A percentile compares a stretch with the other conserved stretches of the same genome.
Conservation (phyloP, 1,140 invertebrate genomes). For the Aricia agestis region DNA sequence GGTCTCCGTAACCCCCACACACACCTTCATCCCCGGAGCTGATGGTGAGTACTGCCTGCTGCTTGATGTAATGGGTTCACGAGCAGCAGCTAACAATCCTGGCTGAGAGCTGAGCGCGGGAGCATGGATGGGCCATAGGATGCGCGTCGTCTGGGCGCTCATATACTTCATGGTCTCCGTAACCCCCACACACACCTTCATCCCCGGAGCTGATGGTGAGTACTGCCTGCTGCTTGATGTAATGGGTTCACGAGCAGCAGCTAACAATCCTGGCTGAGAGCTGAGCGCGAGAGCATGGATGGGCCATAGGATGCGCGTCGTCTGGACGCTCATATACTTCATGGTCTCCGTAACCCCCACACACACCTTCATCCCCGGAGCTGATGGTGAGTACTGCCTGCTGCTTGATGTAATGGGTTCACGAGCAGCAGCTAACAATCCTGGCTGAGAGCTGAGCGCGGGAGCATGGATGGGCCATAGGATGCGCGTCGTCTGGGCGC, state of each 20-base stretch:
- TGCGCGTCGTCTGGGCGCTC: constrained; percentile 10
- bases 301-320: constrained; percentile 6
- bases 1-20: neutral
- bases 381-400: neutral
- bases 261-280: neutral
- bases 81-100: too few relatives aligned
- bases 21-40: neutral
- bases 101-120: neutral
- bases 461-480: constrained; percentile 7
- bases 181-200: neutral
- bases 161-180: neutral
- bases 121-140: constrained; percentile 8
- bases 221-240: neutral
- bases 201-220: constrained; percentile 7
- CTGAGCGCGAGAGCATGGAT: neutral
- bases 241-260: too few relatives aligned
- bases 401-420: too few relatives aligned
- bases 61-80: too few relatives aligned
- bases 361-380: neutral
- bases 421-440: too few relatives aligned
- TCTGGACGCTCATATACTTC: constrained; percentile 5
- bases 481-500: constrained; percentile 11
- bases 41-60: neutral
- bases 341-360: neutral
- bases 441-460: too few relatives aligned